These are phyloP conservation scores for Limnodromus scolopaceus DNA, from an alignment of 2,797 vertebrate genomes.

Conservation along the genomic window DNA sequence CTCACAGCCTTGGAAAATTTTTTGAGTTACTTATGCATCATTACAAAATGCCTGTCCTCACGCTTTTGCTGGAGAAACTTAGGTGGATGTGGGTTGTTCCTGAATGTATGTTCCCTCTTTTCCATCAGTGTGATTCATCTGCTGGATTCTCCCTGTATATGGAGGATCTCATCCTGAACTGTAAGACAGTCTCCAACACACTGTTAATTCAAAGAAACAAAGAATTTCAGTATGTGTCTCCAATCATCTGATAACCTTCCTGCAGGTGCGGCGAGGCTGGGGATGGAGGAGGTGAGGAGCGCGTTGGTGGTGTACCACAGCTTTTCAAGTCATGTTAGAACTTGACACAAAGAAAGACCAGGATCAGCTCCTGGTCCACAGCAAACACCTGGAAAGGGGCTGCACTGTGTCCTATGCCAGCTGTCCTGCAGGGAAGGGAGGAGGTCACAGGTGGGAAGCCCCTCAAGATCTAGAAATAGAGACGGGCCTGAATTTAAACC, in stretches of 20 bases:
- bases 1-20: background rate
- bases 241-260: background rate
- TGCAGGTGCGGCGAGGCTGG: fast-evolving
- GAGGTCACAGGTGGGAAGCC: background rate
- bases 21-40: background rate
- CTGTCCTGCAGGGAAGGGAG: background rate
- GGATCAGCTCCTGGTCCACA: fast-evolving
- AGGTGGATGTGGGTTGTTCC: fast-evolving
- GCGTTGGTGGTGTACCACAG: fast-evolving
- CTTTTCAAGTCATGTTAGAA: background rate
- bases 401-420: background rate
- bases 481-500: background rate
- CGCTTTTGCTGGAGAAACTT: background rate
- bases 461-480: fast-evolving
- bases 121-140: background rate
- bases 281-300: background rate
- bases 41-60: background rate
- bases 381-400: fast-evolving
- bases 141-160: background rate
- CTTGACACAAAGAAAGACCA: background rate
- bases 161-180: background rate
- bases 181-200: background rate
- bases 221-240: background rate
- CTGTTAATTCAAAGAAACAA: background rate
- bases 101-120: background rate